phyloP scores from a whole-genome alignment of 37 sponge, comb jelly and placozoan species.

The Mnemiopsis leidyi region DNA sequence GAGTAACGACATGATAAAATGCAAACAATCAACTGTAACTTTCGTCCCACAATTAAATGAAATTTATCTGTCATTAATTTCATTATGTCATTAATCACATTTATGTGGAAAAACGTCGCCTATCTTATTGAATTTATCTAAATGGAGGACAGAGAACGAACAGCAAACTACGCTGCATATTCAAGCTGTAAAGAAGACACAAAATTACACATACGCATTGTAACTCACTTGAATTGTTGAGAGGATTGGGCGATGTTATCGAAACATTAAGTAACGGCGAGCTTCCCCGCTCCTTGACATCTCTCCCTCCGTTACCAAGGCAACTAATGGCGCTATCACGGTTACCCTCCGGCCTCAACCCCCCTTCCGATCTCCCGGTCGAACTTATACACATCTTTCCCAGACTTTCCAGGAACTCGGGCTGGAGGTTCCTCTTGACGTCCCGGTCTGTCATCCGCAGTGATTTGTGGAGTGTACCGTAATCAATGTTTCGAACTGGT shows the following conservation, averaged over 20 bases:
- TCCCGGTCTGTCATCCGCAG: background rate
- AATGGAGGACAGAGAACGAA: too few species aligned
- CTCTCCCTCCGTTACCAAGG: background rate
- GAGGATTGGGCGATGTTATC: background rate
- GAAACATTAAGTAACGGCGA: background rate
- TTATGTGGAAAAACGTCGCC: too few species aligned
- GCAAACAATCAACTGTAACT: too few species aligned
- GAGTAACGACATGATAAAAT: too few species aligned
- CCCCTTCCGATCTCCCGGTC: background rate
- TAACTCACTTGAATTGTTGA: background rate
- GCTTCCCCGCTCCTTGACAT: background rate
- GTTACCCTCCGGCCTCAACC: background rate
- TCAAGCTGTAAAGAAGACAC: background rate
- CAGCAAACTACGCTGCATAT: background rate
- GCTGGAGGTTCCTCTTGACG: conserved; percentile 46
- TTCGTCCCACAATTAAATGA: too few species aligned
- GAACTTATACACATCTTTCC: conserved; percentile 34
- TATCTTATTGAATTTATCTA: too few species aligned
- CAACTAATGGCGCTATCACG: conserved; percentile 42
- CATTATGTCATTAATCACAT: too few species aligned
- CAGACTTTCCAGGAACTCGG: conserved; percentile 32
- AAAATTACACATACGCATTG: background rate
- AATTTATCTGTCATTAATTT: too few species aligned
- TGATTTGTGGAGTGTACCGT: background rate
- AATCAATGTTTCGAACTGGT: conserved; percentile 48